These are phyloP conservation scores for Platysteira castanea DNA, from an alignment of 2,113 vertebrate species.

Conservation along the genomic window DNA sequence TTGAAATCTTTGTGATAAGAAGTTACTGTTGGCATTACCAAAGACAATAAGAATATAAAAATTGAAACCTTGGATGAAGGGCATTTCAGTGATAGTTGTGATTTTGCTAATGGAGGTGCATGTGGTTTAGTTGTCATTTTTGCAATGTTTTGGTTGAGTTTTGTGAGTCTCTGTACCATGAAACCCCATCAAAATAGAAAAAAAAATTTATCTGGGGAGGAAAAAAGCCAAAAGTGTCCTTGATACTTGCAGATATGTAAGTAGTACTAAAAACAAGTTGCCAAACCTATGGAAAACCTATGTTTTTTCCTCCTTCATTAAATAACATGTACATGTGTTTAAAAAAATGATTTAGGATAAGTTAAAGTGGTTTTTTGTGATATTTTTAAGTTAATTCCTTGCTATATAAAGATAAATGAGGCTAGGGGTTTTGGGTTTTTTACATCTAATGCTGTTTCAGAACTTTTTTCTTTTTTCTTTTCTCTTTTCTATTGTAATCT, in stretches of 20 bases:
- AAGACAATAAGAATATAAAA: neutral
- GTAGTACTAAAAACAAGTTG: neutral
- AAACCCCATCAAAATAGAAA: neutral
- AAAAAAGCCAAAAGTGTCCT: neutral
- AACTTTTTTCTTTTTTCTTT: neutral
- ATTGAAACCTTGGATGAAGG: neutral
- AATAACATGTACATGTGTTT: neutral
- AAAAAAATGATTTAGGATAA: neutral
- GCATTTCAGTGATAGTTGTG: neutral
- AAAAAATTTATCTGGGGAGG: neutral
- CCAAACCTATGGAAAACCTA: neutral
- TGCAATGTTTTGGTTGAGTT: neutral
- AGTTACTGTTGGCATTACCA: neutral
- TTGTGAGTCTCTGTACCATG: neutral
- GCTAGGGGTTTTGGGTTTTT: rapidly evolving
- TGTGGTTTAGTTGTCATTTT: neutral
- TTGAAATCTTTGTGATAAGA: neutral
- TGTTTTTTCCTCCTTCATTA: neutral
- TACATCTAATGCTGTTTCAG: neutral
- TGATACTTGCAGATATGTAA: neutral
- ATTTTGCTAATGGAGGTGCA: neutral
- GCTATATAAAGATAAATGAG: neutral
- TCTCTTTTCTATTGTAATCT: neutral
- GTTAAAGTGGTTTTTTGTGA: neutral
- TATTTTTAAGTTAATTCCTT: neutral